Base-by-base conservation (phyloP, 2,888 invertebrate genomes). In the Deilephila elpenor region DNA sequence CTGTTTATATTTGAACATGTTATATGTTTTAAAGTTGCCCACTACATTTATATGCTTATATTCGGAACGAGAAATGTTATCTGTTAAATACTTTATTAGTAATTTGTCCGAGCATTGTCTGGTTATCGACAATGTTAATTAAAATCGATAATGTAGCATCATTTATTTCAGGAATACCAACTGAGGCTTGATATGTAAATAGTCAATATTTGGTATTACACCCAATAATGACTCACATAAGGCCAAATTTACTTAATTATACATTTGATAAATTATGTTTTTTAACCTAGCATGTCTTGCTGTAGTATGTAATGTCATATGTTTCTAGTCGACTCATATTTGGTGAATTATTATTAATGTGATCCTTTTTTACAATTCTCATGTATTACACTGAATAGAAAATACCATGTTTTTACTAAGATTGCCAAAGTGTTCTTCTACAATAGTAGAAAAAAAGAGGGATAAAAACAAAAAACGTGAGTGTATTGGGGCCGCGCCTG, bases 401-500 rank as follows among this genome's bases (percentile, higher is more conserved):
- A 11, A 34, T n/a, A 34, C 7, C 29, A 53, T n/a, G 5, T n/a
- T 56, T 53, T 56, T 59, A 56, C 71, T 67, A 77, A 75, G 74
- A 79, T 79, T 77, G 76, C 73, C 75, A 78, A 81, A 78, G 73
- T 76, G 73, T 82, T 78, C 79, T 76, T 82, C 76, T 80, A 78
- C 71, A 61, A 61, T 74, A 75, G 62, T 76, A 74, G 77, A 81
- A 79, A 80, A n/a, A 88, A 87, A 88, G 79, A 83, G 83, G 81
- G 78, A 75, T 78, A 85, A 84, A 84, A 86, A 87, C 87, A 89
- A 89, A 93, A 91, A 91, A 87, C 86, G 85, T 83, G 84, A 84
- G 83, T 84, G 86, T 83, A 82, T 86, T 82, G 79, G 86, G 87
- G 91, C 89, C 90, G 90, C 93, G 93, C 90, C 92, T 93, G 93